Evolutionary conservation across 2,888 invertebrate species (phyloP), one percentile per base, ranked within the genome.

Genomic region (Clunio marinus): DNA sequence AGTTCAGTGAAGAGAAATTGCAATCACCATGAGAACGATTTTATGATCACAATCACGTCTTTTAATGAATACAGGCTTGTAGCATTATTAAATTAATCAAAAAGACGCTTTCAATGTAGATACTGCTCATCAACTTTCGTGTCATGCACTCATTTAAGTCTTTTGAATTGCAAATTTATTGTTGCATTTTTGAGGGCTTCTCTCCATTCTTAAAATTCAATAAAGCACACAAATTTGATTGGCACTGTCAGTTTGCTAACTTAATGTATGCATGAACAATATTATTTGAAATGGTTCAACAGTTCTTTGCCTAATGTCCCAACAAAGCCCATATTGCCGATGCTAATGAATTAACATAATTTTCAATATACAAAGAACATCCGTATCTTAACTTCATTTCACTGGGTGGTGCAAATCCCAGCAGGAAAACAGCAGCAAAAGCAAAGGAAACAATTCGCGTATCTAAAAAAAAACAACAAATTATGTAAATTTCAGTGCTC

Each of bases 91-190:
- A n/a, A 65, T 65, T 46, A 65, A 55, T 66, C 66, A 66, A 20
- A 10, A 13, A 13, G 25, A 17, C 25, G 57, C 25, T 27, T 24
- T 22, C 25, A 57, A n/a, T 57, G 17, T 57, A n/a, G n/a, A 24
- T 27, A 22, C 57, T 13, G 27, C 27, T 13, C 25, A 57, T 24
- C 57, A 27, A 57, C 25, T 57, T 46, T 65, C 41, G 45, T 63
- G 41, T 46, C 66, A 35, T 66, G 66, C 66, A 55, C 66, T 66
- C 66, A 55, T 66, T 66, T 66, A 66, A 66, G 55, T 66, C 66
- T 66, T 66, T 66, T 66, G 66, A 66, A 63, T 66, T 55, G 66
- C 66, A 66, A 51, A 51, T 55, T 55, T 24, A 24, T 25, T n/a
- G 25, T 13, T 7, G 3, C 35, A 13, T 20, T 22, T 22, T 17